These are phyloP conservation scores for Leptinotarsa texana DNA, from an alignment of 1,140 invertebrate genomes.

Conservation along the genomic window DNA sequence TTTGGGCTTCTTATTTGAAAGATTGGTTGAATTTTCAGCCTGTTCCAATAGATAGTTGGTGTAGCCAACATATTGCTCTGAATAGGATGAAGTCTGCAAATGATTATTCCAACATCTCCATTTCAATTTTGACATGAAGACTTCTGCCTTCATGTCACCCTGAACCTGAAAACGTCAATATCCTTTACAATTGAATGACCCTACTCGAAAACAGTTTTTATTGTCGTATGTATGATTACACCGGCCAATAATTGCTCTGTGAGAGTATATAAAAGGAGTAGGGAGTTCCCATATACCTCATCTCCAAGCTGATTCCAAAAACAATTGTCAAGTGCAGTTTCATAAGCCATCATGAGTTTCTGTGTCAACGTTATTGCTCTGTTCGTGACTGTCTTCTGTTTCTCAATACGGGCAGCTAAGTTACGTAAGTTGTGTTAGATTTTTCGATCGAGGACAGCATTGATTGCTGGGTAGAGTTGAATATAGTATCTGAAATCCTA, in stretches of 20 bases:
- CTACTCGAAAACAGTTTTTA: neutral
- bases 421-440: slow-evolving; percentile 37
- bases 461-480: no score
- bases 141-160: no score
- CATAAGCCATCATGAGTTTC: slow-evolving; percentile 3
- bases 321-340: neutral
- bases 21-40: no score
- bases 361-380: slow-evolving; percentile 18
- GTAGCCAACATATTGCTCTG: no score
- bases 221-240: neutral
- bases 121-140: no score
- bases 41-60: no score
- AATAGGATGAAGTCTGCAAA: no score
- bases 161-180: neutral
- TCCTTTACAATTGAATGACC: neutral
- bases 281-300: neutral
- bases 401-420: slow-evolving; percentile 34
- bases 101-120: no score
- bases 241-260: neutral
- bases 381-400: slow-evolving; percentile 12
- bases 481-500: no score
- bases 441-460: neutral
- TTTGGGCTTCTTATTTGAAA: no score
- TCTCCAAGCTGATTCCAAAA: neutral
- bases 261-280: slow-evolving; percentile 6